Evolutionary conservation across 2,113 vertebrate species (phyloP).

Genomic region (Myxocyprinus asiaticus): DNA sequence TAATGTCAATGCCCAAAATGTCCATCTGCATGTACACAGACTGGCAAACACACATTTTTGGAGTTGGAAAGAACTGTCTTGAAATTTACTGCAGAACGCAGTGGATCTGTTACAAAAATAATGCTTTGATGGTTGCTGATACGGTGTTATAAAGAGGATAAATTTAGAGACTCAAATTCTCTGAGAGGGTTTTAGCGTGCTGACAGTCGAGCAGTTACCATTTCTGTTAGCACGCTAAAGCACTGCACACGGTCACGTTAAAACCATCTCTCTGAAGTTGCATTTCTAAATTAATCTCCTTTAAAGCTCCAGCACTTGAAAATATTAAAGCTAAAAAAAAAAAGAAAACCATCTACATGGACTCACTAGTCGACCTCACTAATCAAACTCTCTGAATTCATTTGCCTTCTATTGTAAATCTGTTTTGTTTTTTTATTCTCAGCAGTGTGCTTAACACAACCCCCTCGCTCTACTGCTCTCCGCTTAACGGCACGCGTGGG

Average conservation of each 20-base stretch:
- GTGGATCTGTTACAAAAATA: too few relatives aligned
- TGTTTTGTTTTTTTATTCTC: neutral
- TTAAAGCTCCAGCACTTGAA: neutral
- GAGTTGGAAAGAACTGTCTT: too few relatives aligned
- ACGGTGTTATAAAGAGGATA: too few relatives aligned
- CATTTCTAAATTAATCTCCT: neutral
- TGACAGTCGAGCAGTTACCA: too few relatives aligned
- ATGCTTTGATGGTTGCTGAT: too few relatives aligned
- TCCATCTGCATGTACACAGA: too few relatives aligned
- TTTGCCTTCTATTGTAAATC: neutral
- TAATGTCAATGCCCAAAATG: too few relatives aligned
- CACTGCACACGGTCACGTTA: neutral
- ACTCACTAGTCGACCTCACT: neutral
- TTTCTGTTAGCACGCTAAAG: neutral
- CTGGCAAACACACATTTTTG: too few relatives aligned
- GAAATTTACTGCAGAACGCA: too few relatives aligned
- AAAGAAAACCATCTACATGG: neutral
- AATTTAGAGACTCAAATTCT: too few relatives aligned
- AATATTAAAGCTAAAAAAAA: neutral
- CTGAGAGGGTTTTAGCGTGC: too few relatives aligned
- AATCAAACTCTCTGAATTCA: constrained; percentile 1
- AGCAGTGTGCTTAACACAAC: neutral
- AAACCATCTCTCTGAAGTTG: neutral
- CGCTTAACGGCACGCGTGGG: constrained; percentile 17
- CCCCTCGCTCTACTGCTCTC: constrained; percentile 13